phyloP scores from a whole-genome alignment of 2,797 vertebrate species.

The Darevskia nairensis region DNA sequence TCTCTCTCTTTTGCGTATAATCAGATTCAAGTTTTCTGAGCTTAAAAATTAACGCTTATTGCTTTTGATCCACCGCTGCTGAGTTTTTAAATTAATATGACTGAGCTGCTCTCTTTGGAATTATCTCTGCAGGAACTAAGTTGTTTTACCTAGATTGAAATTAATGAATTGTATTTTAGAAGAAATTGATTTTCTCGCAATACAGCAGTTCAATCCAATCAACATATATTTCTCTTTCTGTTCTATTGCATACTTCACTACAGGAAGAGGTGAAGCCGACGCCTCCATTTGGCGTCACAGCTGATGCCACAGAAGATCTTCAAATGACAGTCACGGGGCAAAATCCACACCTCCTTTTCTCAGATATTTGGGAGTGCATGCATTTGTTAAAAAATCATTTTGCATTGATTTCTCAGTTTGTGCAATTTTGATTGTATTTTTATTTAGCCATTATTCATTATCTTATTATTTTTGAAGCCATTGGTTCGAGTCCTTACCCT shows the following conservation, averaged over 20 bases:
- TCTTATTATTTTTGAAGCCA: no score
- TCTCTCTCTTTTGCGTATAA: background rate
- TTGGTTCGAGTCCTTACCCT: no score
- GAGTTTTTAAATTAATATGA: constrained; percentile 3
- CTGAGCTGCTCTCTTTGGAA: constrained; percentile 17
- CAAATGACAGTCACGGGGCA: background rate
- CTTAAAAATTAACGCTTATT: constrained; percentile 39
- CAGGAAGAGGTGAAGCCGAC: background rate
- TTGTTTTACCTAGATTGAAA: constrained; percentile 36
- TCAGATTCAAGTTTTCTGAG: constrained; percentile 32
- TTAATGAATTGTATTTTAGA: constrained; percentile 44
- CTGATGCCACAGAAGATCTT: background rate
- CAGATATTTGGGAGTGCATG: background rate
- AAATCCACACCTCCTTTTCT: background rate
- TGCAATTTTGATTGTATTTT: no score
- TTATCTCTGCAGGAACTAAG: constrained; percentile 30
- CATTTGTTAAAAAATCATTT: no score
- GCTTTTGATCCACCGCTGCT: constrained; percentile 23
- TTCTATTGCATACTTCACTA: background rate
- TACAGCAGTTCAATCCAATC: constrained; percentile 16
- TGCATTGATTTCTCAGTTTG: no score
- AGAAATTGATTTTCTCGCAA: background rate
- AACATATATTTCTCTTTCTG: background rate
- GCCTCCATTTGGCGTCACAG: background rate
- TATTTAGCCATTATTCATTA: no score